Base-by-base conservation (phyloP, 2,113 vertebrate species). In the Nyctereutes procyonoides region DNA sequence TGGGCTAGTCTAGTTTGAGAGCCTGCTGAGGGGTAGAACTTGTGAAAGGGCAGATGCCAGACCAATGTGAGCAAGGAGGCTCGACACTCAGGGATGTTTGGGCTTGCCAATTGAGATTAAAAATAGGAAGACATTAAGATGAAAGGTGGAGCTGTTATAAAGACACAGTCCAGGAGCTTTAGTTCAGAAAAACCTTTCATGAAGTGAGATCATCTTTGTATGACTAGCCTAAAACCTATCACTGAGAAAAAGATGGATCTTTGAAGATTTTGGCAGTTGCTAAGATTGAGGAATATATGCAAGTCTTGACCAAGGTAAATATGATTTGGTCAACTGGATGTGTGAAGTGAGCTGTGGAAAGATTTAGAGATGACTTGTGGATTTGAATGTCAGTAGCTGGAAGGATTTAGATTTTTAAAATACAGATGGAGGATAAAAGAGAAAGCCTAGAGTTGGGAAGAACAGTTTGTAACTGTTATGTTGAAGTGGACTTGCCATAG, bases 391-490 rank as follows among this genome's bases (percentile, higher is more conserved):
- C 28, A 71, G 58, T 87, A 22, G 16, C 4, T 63, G 43, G 16
- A 4, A 76, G 20, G 32, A 79, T 30, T 82, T 55, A 73, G 24
- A 88, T 85, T 77, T 65, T 86, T 28, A 48, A 62, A 32, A 76
- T 69, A 80, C 7, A 83, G 14, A 17, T 62, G 16, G 22, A 80
- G 26, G 48, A 65, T 83, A 74, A 1, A 84, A 15, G 26, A 55
- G 15, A 71, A 94, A 60, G 30, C n/a, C 5, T 32, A 95, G 10
- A 92, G 88, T 93, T 71, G 16, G 26, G 30, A 83, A 88, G 56
- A 96, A n/a, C 53, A 30, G 7, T 74, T 91, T 77, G 35, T 93
- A 26, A 28, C 58, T 35, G 82, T 96, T 62, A 95, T 76, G 9
- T 88, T 81, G 30, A 83, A 81, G 53, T 60, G 67, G 24, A 81